A percentile compares a stretch with the other conserved stretches of the same genome.
Evolutionary conservation across 2,113 vertebrate species (phyloP).

Genomic region (Lophius piscatorius): DNA sequence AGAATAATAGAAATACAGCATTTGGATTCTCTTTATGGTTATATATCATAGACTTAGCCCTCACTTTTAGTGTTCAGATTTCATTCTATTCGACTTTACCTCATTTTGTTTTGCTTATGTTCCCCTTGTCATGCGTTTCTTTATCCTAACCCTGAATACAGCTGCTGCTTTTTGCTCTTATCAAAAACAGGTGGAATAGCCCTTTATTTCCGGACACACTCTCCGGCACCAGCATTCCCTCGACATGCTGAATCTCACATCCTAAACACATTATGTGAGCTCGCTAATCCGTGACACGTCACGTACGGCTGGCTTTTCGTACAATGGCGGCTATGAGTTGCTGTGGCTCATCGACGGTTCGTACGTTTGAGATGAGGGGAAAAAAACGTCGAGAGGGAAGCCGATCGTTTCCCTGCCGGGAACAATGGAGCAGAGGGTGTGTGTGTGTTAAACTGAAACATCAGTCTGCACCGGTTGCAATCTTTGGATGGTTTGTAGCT

Average conservation of each 20-base stretch:
- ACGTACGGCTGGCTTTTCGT: neutral
- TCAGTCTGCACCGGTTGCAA: neutral
- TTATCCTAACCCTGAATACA: too few relatives aligned
- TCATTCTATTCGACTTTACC: too few relatives aligned
- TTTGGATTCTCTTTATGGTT: too few relatives aligned
- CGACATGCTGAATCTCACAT: neutral
- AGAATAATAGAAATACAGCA: too few relatives aligned
- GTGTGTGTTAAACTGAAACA: neutral
- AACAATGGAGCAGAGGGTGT: neutral
- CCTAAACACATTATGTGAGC: neutral
- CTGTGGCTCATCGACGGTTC: constrained; percentile 22
- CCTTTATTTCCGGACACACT: too few relatives aligned
- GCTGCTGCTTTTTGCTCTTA: too few relatives aligned
- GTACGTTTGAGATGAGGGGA: neutral
- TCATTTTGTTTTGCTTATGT: too few relatives aligned
- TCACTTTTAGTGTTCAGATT: too few relatives aligned
- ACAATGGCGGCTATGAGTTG: neutral
- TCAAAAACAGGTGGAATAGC: too few relatives aligned
- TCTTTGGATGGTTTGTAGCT: neutral
- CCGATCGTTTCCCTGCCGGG: neutral
- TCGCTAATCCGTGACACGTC: neutral
- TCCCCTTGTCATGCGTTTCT: too few relatives aligned
- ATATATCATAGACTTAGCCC: too few relatives aligned
- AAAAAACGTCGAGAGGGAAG: constrained; percentile 5
- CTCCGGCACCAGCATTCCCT: constrained; percentile 10